Percentiles rank a stretch among this genome's conserved stretches.
Evolutionary conservation across 92 coral and sea anemone species (phyloP).

Genomic region (Umimayanthus kanabou): DNA sequence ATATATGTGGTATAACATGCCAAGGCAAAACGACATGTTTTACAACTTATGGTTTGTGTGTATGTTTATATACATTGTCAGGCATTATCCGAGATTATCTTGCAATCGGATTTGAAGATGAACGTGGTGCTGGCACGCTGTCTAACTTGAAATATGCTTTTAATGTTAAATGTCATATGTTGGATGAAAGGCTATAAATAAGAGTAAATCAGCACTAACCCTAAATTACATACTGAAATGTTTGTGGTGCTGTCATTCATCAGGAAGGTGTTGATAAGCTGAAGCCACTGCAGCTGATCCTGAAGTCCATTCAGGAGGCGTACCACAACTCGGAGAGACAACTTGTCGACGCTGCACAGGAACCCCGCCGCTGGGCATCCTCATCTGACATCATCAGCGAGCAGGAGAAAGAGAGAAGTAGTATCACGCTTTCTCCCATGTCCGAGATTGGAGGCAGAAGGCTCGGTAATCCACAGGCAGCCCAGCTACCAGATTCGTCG

Average conservation of each 20-base stretch:
- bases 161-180: neutral
- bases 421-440: slow-evolving; percentile 78
- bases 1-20: too few species aligned
- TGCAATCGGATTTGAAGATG: too few species aligned
- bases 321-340: slow-evolving; percentile 70
- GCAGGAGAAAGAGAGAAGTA: slow-evolving; percentile 62
- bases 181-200: neutral
- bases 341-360: slow-evolving; percentile 42
- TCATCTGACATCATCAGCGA: slow-evolving; percentile 84
- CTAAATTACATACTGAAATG: neutral
- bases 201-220: too few species aligned
- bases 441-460: slow-evolving; percentile 44
- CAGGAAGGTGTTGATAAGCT: slow-evolving; percentile 87
- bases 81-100: too few species aligned
- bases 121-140: too few species aligned
- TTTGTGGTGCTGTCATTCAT: neutral
- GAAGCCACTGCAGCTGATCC: slow-evolving; percentile 77
- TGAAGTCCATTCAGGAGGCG: slow-evolving; percentile 82
- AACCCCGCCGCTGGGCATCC: slow-evolving; percentile 82
- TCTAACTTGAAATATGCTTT: neutral
- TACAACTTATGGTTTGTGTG: too few species aligned
- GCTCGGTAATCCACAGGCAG: slow-evolving; percentile 41
- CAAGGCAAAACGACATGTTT: too few species aligned
- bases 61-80: too few species aligned
- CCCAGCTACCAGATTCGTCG: slow-evolving; percentile 21